Evolutionary conservation across 2,797 vertebrate species (phyloP).

Genomic region (Nannoperca obscura): DNA sequence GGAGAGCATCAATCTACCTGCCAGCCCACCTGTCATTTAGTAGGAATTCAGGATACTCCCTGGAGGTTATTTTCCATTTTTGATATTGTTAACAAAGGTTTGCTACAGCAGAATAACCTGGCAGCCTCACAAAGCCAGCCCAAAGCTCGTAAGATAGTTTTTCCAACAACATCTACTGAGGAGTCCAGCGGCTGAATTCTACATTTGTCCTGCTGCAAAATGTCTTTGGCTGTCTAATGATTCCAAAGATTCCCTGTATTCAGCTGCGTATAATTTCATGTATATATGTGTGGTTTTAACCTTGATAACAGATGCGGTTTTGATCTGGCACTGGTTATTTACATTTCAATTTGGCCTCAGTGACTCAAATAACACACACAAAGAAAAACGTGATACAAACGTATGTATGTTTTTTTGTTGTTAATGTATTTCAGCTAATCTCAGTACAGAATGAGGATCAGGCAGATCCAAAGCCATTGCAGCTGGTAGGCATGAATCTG

Average conservation of each 20-base stretch:
- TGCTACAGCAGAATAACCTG: constrained; percentile 15
- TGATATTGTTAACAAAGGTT: constrained; percentile 8
- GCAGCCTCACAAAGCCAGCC: constrained; percentile 38
- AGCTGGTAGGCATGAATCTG: constrained; percentile 1
- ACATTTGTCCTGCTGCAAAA: constrained; percentile 15
- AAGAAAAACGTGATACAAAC: constrained; percentile 8
- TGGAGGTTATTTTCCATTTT: constrained; percentile 14
- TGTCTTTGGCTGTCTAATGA: constrained; percentile 3
- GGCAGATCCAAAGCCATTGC: constrained; percentile 28
- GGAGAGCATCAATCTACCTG: constrained; percentile 13
- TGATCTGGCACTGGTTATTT: constrained; percentile 23
- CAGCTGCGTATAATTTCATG: constrained; percentile 20
- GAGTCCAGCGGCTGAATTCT: constrained; percentile 8
- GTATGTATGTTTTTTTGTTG: not conserved
- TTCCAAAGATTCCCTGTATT: constrained; percentile 16
- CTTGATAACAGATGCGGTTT: constrained; percentile 16
- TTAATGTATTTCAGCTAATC: constrained; percentile 20
- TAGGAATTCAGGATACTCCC: constrained; percentile 21
- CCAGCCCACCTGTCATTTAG: constrained; percentile 14
- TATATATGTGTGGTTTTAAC: constrained; percentile 49
- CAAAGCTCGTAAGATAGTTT: not conserved
- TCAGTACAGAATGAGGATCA: constrained; percentile 5
- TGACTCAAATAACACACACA: constrained; percentile 12
- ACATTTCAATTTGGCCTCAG: constrained; percentile 21
- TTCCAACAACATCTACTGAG: not conserved